Evolutionary conservation across 2,797 vertebrate genomes (phyloP), one percentile per base, ranked within the genome.

Genomic region (Alosa sapidissima): DNA sequence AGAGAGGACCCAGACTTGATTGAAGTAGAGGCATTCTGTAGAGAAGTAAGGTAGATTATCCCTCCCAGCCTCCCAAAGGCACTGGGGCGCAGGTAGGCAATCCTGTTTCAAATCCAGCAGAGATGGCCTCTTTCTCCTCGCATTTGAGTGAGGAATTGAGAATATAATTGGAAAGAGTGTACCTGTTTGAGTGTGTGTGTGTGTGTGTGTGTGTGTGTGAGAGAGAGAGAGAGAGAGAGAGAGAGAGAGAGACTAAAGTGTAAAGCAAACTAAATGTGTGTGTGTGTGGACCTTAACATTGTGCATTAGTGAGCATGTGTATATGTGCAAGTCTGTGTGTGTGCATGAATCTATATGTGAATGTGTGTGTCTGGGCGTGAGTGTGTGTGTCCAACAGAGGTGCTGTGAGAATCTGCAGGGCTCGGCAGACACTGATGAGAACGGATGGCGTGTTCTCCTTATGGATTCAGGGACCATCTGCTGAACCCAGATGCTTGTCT

Each of bases 381-480:
- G 28, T 36, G 1, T 36, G 28, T 72, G 65, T 41, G 33, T 72
- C 28, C 33, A 14, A 14, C 65, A 13, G 28, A 72, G 65, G 65
- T 78, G 33, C 1, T 75, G 68, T 16, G 33, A 41, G 33, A 1
- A 85, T 85, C 28, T 84, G 68, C 58, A 45, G 84, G 55, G 48
- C 41, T 85, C 81, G 47, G 16, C 1, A 86, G 82, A 89, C 81
- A 86, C 47, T 86, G 87, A 89, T 89, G 82, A 86, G 81, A 88
- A 88, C 2, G 86, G 82, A 89, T 82, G 62, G 60, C 49, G 10
- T 89, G 86, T 48, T 83, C 84, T 72, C 78, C 65, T 85, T 82
- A 82, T 82, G 36, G 72, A 82, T 85, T 84, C 51, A 82, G 47
- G 82, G 81, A 78, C 86, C 87, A 90, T 86, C 83, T 82, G 83